phyloP scores from a whole-genome alignment of 2,797 vertebrate genomes.

The Molossus alvarezi region DNA sequence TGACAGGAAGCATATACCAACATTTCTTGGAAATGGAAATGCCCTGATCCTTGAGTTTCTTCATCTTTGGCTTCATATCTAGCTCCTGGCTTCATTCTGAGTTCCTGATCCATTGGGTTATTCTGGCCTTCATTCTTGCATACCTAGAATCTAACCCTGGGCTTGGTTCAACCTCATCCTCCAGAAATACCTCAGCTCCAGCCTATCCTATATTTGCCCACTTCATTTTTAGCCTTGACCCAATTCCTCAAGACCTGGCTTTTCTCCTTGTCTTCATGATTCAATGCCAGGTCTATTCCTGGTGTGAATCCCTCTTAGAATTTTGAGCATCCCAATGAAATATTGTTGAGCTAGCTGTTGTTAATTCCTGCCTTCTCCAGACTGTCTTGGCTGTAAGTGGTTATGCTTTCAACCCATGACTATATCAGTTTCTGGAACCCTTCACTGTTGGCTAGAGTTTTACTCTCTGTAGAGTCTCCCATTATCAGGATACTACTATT shows the following conservation, averaged over 20 bases:
- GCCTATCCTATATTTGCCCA: neutral
- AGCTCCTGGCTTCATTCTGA: neutral
- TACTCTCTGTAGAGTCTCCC: neutral
- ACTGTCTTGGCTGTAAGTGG: neutral
- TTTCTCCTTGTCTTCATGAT: neutral
- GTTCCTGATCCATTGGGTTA: neutral
- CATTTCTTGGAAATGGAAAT: neutral
- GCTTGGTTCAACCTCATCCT: neutral
- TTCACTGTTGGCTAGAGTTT: neutral
- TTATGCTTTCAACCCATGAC: neutral
- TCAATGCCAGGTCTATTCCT: neutral
- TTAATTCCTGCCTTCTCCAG: neutral
- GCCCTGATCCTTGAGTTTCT: neutral
- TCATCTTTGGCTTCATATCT: neutral
- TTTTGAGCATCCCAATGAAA: neutral
- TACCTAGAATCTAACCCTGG: neutral
- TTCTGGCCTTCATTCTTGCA: neutral
- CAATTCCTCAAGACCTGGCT: neutral
- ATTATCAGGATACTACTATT: neutral
- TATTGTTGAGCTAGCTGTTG: neutral
- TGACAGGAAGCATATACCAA: neutral
- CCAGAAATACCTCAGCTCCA: neutral
- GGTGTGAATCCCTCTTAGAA: neutral
- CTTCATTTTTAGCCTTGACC: neutral
- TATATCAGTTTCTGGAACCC: neutral